phyloP scores from a whole-genome alignment of 2,888 invertebrate genomes.

The Campoletis raptor region DNA sequence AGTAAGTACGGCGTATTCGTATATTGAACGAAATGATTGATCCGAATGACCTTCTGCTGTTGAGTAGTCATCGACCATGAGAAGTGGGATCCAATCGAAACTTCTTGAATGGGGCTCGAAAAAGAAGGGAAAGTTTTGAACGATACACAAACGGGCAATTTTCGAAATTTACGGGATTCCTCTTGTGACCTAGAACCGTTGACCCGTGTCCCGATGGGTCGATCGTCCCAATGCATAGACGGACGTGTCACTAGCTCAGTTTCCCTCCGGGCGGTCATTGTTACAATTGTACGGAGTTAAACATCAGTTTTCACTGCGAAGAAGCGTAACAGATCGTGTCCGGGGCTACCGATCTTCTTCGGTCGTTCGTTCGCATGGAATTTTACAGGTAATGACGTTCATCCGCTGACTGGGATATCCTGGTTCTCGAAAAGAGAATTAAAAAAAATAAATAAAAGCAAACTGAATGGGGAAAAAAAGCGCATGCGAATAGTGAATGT shows the following conservation, averaged over 20 bases:
- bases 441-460: slow-evolving; percentile 50
- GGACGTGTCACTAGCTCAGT: slow-evolving; percentile 29
- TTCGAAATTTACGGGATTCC: slow-evolving; percentile 11
- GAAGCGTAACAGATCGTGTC: slow-evolving; percentile 66
- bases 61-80: neutral
- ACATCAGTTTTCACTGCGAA: slow-evolving; percentile 42
- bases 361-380: slow-evolving; percentile 47
- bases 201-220: slow-evolving; percentile 50
- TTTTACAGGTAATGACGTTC: slow-evolving; percentile 60
- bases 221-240: neutral
- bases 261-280: neutral
- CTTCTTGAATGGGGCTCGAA: slow-evolving; percentile 2
- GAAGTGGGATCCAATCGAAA: slow-evolving; percentile 3
- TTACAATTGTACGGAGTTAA: slow-evolving; percentile 53
- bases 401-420: slow-evolving; percentile 9
- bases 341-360: slow-evolving; percentile 46
- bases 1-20: neutral
- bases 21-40: slow-evolving; percentile 20
- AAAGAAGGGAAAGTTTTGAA: slow-evolving; percentile 14
- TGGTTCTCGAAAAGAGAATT: slow-evolving; percentile 20
- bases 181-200: slow-evolving; percentile 25
- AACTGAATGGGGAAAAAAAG: slow-evolving; percentile 59
- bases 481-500: slow-evolving; percentile 65
- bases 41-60: neutral
- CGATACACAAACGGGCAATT: slow-evolving; percentile 4